Base-by-base conservation (phyloP, 2,888 invertebrate genomes). In the Tachystola acroxantha region DNA sequence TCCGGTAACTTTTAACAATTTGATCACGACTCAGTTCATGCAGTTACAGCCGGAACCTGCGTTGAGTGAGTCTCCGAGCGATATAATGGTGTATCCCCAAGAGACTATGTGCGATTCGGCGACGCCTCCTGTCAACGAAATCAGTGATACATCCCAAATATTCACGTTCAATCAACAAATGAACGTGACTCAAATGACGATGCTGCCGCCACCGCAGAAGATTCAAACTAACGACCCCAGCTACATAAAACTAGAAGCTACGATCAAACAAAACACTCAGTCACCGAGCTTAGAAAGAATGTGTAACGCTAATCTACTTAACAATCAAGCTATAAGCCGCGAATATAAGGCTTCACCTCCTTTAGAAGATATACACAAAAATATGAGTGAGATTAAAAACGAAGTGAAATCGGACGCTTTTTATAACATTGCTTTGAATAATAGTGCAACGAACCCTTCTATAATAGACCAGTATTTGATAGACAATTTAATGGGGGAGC, bases 331-430 rank as follows among this genome's bases (percentile, higher is more conserved):
- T 1, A 71, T 85, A 32, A 65, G 57, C 9, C 54, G 75, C 29
- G 81, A 85, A 40, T 86, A 86, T 41, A 85, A 86, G 48, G 84
- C 86, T 0, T 85, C 86, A 0, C 85, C 85, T 0, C 86, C 85
- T 1, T 46, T 82, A 22, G 85, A 85, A 52, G 84, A 85, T 39
- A 77, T 85, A 16, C 76, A 84, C 36, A 85, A 81, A 45, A 85
- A 80, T 43, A 81, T 84, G 63, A 77, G 61, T 40, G 80, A 74
- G 40, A 84, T 86, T 2, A 85, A 86, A 40, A 85, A 85, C 41
- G 86, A 86, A 58, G 70, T 85, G 5, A 86, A 85, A 57, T 80
- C 85, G 0, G 85, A 85, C 27, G 50, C 76, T 2, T 84, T 70
- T 45, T 85, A 79, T 46, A 81, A 63, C 36, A 64, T 85, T 34